Evolutionary conservation across 2,888 invertebrate genomes (phyloP), one percentile per base, ranked within the genome.

Genomic region (Sesia apiformis): DNA sequence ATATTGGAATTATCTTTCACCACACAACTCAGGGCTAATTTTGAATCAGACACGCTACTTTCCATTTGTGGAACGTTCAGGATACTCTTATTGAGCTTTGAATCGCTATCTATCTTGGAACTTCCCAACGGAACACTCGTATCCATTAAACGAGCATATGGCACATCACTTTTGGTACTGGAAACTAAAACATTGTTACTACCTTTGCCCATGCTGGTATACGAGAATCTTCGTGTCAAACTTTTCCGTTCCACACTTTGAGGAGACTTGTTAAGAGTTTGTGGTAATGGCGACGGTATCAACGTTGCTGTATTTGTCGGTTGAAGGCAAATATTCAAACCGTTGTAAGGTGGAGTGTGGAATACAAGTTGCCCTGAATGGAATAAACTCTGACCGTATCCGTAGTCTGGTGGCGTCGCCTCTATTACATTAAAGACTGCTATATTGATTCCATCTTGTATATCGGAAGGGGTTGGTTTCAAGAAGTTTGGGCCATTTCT

Each of bases 371-470:
- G 94, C 40, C 94, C 93, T 56, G 95, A 92, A 73, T 97, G 96
- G 38, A 98, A 84, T 65, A 98, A 93, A 72, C 98, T 98, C 81
- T 98, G 98, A 0, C 98, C 98, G 74, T 96, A 98, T 0, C 97
- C 98, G 65, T 94, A 96, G 74, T 97, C 97, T 65, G 94, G 94
- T 3, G 93, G 93, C 38, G 92, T 90, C 52, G 94, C 94, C 69
- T 96, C 94, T 58, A 82, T 80, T 41, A 90, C 91, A 90, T 93
- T 92, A 68, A 94, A 95, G 61, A 93, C 93, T 3, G 96, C 96
- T 56, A 96, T 92, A 69, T 97, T 96, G 43, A 94, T 91, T 3
- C 96, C 96, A 66, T 96, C 96, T 56, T 93, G 92, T 49, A 95
- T 84, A 82, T 97, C 97, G 57, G 94, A 93, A 39, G 93, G 90